Base-by-base conservation (phyloP, 1,140 invertebrate species). In the Vanessa tameamea region DNA sequence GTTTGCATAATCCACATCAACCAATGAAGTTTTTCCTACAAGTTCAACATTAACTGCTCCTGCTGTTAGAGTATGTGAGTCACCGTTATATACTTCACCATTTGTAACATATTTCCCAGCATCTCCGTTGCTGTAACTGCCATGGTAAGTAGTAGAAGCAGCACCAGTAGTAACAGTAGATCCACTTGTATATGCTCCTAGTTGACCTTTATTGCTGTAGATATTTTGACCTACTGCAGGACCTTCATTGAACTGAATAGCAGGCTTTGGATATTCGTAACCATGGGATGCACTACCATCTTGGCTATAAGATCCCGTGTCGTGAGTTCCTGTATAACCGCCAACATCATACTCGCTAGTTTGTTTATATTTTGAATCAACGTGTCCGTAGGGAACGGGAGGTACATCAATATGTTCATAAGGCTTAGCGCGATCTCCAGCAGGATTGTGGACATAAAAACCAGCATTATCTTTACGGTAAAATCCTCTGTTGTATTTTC, bases 11-110 rank as follows among this genome's bases (percentile, higher is more conserved):
- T 80, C 82, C 57, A 83, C 78, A 71, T 93, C 93, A 11, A 93
- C 77, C 47, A 93, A 80, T 57, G 90, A 89, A 15, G 92, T 93
- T 81, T 93, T 93, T 70, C 93, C 93, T 16, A 93, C 93, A 13
- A 93, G 78, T 47, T 87, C 93, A 51, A 93, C 87, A 78, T 93
- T 93, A 6, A 93, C 86, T 61, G 92, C 91, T 57, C 92, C 93
- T 7, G 92, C 90, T n/a, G 91, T 90, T 43, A 93, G 79, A 63
- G 85, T 85, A 67, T 93, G 92, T 13, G 89, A 85, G 6, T 82
- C 85, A 4, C 90, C 89, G 51, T 85, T 88, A 64, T 87, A 87
- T 26, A 75, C 78, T 69, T 83, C 86, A 8, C 81, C 76, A 65
- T 86, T 82, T n/a, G 73, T 83, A 7, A 89, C 76, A 64, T 91